Conservation (phyloP, 1,140 invertebrate genomes). For the Pseudomyrmex cubaensis region DNA sequence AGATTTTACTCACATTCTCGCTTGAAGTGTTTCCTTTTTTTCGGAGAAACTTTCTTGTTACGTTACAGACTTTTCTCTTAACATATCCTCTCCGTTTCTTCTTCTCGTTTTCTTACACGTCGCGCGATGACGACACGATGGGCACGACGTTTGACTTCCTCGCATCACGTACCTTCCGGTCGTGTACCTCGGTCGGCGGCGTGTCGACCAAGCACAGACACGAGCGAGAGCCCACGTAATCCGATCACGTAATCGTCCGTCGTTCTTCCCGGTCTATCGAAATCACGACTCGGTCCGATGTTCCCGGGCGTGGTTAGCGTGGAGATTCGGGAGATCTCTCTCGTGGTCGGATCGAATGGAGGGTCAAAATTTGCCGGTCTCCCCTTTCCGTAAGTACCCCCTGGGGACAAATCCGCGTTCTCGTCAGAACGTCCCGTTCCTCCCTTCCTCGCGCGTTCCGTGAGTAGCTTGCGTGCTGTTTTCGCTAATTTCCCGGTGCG, state of each 20-base stretch:
- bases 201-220: neutral
- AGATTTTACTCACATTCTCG: neutral
- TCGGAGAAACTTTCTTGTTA: neutral
- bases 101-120: slow-evolving; percentile 4
- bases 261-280: slow-evolving; percentile 52
- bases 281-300: slow-evolving; percentile 37
- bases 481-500: slow-evolving; percentile 79
- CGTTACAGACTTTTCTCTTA: neutral
- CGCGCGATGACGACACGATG: neutral
- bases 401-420: slow-evolving; percentile 81
- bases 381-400: slow-evolving; percentile 75
- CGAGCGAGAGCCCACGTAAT: slow-evolving; percentile 24
- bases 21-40: neutral
- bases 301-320: slow-evolving; percentile 41
- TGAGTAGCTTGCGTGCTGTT: slow-evolving; percentile 50
- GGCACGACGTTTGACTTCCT: slow-evolving; percentile 35
- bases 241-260: slow-evolving; percentile 52
- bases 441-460: neutral
- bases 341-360: slow-evolving; percentile 23
- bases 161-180: slow-evolving; percentile 41
- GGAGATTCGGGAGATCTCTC: slow-evolving; percentile 47
- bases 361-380: slow-evolving; percentile 76
- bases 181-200: slow-evolving; percentile 29
- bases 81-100: neutral
- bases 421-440: slow-evolving; percentile 66